Base-by-base conservation (phyloP, 1,140 invertebrate species). In the Hesperophylax magnus region DNA sequence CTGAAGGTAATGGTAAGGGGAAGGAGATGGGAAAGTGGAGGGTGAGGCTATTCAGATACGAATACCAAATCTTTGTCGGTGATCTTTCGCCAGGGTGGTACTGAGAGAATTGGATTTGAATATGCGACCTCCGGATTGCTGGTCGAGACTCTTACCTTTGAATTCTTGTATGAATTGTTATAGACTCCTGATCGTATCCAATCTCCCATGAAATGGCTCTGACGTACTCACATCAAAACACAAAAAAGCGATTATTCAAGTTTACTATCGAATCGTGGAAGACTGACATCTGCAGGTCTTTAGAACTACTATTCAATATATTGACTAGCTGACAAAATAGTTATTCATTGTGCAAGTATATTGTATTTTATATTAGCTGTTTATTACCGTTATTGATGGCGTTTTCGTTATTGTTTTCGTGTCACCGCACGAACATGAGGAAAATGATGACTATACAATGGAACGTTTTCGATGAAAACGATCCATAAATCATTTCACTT, bases 181-280 rank as follows among this genome's bases (percentile, higher is more conserved):
- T 0, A 3, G 5, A 72, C 39, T 18, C 4, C 69, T 72, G 69
- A 3, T 72, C 15, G 5, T 69, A 52, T 76, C 54, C 56, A 58
- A 14, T 34, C 24, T 27, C 61, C 75, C 81, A 69, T 82, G 79
- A 83, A 75, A 80, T 80, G 34, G 3, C 34, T 9, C 5, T 9
- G 34, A 39, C 34, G 34, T 39, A 39, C 34, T 6, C 7, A 80
- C 75, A 83, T 83, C 78, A 80, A 83, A 83, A 83, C 78, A 80
- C 74, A 79, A 83, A 79, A 83, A 54, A 47, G 47, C 61, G n/a
- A 83, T 83, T 81, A 78, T 83, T 83, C 74, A 67, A 75, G 71
- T 65, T 80, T 56, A 74, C 18, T 63, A 71, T 27, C 18, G 17
- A 20, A 78, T 34, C 78, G 65, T 67, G 78, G 22, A 39, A 79